These are phyloP conservation scores for Clarias batrachus DNA, from an alignment of 2,113 vertebrate genomes.

Conservation along the genomic window DNA sequence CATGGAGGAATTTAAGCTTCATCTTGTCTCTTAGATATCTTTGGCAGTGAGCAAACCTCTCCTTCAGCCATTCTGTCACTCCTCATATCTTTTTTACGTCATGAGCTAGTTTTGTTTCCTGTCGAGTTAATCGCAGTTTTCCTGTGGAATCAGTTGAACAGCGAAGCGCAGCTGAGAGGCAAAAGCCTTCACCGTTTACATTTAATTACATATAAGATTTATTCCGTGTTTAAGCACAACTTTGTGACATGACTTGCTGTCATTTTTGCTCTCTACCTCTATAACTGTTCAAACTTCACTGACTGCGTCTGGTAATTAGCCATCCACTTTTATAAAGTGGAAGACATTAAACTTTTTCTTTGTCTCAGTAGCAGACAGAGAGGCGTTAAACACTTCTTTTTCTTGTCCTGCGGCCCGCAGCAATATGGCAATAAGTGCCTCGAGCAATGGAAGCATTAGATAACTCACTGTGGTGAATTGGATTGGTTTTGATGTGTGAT, in stretches of 20 bases:
- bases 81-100: slow-evolving; percentile 6
- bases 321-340: not conserved
- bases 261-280: not conserved
- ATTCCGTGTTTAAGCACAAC: not conserved
- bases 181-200: not conserved
- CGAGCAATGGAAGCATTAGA: not conserved
- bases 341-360: not conserved
- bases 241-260: not conserved
- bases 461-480: not conserved
- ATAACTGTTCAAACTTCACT: not conserved
- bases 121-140: slow-evolving; percentile 1
- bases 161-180: not conserved
- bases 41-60: slow-evolving; percentile 10
- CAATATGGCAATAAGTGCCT: not conserved
- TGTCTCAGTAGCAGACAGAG: not conserved
- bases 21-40: slow-evolving; percentile 6
- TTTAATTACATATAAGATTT: not conserved
- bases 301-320: not conserved
- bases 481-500: not conserved
- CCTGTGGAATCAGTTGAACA: not conserved
- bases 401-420: not conserved
- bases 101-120: not conserved
- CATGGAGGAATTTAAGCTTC: slow-evolving; percentile 12
- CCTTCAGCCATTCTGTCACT: slow-evolving; percentile 4
- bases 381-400: not conserved